Conservation (phyloP, 2,797 vertebrate genomes). For the Smutsia gigantea region DNA sequence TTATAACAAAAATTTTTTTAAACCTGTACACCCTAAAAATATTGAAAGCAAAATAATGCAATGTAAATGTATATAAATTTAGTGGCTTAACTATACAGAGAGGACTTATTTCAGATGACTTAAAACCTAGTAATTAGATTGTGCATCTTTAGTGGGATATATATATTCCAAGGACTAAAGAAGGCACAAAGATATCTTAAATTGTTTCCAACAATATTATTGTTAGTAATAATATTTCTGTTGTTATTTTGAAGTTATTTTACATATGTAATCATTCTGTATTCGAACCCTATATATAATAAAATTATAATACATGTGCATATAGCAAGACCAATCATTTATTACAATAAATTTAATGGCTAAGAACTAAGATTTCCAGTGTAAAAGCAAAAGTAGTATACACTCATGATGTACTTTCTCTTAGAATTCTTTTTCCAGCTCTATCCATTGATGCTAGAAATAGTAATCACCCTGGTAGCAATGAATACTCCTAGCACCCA, state of each 20-base stretch:
- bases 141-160: neutral
- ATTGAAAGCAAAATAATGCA: neutral
- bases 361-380: neutral
- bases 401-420: neutral
- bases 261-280: neutral
- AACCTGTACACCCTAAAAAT: neutral
- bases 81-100: neutral
- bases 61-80: neutral
- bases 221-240: neutral
- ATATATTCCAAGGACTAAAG: neutral
- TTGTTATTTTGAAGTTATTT: neutral
- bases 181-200: neutral
- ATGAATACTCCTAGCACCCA: neutral
- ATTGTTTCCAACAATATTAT: neutral
- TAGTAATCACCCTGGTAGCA: no score
- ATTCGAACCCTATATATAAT: neutral
- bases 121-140: constrained; percentile 1
- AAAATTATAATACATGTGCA: neutral
- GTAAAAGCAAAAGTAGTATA: neutral
- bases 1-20: constrained; percentile 9
- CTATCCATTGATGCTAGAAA: neutral
- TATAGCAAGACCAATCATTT: neutral
- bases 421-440: neutral
- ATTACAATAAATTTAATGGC: neutral
- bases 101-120: neutral